Evolutionary conservation across 1,140 invertebrate species (phyloP).

Genomic region (Caenorhabditis elegans): DNA sequence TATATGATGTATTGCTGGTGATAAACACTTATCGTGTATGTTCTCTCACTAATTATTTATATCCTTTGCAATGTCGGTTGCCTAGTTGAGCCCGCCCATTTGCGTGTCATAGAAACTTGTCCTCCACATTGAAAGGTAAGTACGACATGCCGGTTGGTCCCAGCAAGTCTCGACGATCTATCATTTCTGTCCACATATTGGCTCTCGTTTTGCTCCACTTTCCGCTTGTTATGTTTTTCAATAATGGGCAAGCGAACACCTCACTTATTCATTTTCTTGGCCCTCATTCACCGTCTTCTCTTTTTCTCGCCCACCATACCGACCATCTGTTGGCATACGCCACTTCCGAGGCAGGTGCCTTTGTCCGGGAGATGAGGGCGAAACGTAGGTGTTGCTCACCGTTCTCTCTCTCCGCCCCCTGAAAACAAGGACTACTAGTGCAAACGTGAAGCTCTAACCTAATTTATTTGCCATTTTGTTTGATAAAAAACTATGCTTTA

Average conservation of each 20-base stretch:
- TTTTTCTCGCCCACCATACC: constrained; percentile 1
- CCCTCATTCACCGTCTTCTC: constrained; percentile 4
- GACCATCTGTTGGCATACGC: constrained; percentile 32
- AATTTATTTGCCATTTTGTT: neutral
- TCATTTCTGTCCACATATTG: neutral
- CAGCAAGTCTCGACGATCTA: neutral
- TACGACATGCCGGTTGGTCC: neutral
- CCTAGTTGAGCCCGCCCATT: neutral
- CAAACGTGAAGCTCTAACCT: neutral
- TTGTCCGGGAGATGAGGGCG: neutral
- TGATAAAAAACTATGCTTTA: no score
- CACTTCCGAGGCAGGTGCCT: constrained; percentile 29
- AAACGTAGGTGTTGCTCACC: neutral
- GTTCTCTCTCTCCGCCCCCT: neutral
- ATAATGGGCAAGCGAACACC: constrained; percentile 18
- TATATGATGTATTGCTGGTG: neutral
- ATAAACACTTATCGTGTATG: constrained; percentile 19
- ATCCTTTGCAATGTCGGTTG: neutral
- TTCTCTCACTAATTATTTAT: constrained; percentile 18
- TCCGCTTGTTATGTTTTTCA: constrained; percentile 17
- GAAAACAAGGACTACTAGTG: neutral
- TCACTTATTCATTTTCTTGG: constrained; percentile 21
- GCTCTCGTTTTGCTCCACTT: constrained; percentile 26
- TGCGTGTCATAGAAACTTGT: neutral
- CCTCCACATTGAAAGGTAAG: neutral